phyloP scores from a whole-genome alignment of 1,140 invertebrate species.

The Apis florea region DNA sequence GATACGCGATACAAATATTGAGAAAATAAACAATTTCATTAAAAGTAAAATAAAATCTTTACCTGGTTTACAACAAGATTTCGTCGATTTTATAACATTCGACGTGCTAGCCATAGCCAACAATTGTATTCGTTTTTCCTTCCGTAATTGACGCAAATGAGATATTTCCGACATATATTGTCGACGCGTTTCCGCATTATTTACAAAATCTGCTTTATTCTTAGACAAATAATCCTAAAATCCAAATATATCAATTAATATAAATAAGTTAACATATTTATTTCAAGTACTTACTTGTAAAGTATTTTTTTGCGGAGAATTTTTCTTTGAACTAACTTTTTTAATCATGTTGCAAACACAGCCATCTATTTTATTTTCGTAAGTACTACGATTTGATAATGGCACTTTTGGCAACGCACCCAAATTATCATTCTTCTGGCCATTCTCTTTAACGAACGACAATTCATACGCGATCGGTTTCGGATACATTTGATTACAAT shows the following conservation, averaged over 20 bases:
- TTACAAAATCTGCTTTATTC: constrained; percentile 77
- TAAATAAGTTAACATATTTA: too few species aligned
- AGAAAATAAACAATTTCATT: constrained; percentile 35
- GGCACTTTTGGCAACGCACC: constrained; percentile 36
- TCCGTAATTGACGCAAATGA: constrained; percentile 73
- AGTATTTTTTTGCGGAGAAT: constrained; percentile 54
- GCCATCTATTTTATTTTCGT: constrained; percentile 45
- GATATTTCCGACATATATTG: constrained; percentile 77
- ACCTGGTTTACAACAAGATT: constrained; percentile 65
- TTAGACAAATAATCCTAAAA: constrained; percentile 76
- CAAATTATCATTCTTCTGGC: constrained; percentile 30
- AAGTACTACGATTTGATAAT: constrained; percentile 42
- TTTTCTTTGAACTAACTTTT: constrained; percentile 32
- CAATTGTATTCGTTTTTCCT: constrained; percentile 73
- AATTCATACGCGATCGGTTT: constrained; percentile 78
- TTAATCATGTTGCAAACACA: constrained; percentile 64
- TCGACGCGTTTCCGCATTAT: constrained; percentile 76
- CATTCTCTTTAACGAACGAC: constrained; percentile 66
- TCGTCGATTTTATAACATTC: constrained; percentile 59
- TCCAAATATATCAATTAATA: neutral
- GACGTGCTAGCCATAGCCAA: constrained; percentile 73
- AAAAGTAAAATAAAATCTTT: constrained; percentile 5
- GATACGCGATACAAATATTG: neutral
- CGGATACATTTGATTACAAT: constrained; percentile 69
- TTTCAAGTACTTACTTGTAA: constrained; percentile 61